Evolutionary conservation across 2,113 vertebrate genomes (phyloP), one percentile per base, ranked within the genome.

Genomic region (Neodon shergylaensis): DNA sequence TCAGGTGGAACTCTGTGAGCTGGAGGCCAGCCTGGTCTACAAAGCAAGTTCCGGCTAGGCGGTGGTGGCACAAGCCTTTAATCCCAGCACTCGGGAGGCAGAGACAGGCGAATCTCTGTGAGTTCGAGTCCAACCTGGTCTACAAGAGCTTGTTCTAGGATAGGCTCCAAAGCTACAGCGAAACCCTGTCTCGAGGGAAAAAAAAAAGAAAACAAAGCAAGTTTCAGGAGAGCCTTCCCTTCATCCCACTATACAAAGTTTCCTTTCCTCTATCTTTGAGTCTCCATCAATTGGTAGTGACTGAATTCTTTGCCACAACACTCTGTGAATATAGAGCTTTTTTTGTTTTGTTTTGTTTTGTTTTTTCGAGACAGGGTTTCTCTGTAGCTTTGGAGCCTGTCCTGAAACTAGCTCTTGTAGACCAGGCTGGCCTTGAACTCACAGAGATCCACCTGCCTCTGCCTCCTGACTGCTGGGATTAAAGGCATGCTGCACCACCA

Each of bases 401-500:
- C 17, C 54, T 58, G 54, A 5, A 19, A 58, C 54, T 58, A 58
- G 54, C 54, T 58, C 17, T 58, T 58, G 54, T 58, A 58, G 54
- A 58, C 5, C 54, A 58, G 54, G 54, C 19, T 58, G 54, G 54
- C 5, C 19, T 58, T 5, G 5, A 58, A 58, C 54, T 58, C 54
- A 58, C 54, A 58, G 54, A 58, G 54, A 58, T 58, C 17, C 19
- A 1, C 54, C 54, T 21, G 54, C 19, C 54, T 58, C 19, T 7
- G 54, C 54, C 54, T 58, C 54, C 19, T 0, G 54, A 58, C 5
- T 58, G 17, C 54, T 58, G 54, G 17, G 54, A 58, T 58, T 58
- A 54, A 54, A 54, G 17, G 54, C 17, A 0, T 58, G 54, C 5
- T 0, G 0, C 54, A 58, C 54, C 17, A 58, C 54, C 4, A 1